phyloP scores from a whole-genome alignment of 2,888 invertebrate genomes.

The Amphipoea oculea region DNA sequence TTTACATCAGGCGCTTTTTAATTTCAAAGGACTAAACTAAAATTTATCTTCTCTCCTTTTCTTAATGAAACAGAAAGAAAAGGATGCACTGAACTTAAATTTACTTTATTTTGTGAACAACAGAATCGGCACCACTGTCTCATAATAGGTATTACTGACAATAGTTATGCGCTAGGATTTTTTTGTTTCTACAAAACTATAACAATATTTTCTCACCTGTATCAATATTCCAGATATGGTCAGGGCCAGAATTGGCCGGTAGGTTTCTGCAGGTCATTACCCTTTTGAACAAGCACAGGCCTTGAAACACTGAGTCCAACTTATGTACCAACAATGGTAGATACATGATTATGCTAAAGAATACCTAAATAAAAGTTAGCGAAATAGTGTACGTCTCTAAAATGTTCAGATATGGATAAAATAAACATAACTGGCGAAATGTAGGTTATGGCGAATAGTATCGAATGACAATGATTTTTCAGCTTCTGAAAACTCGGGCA shows the following conservation, averaged over 20 bases:
- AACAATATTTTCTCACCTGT: constrained; percentile 3
- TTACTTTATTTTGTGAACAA: no score
- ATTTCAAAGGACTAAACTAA: no score
- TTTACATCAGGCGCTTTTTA: no score
- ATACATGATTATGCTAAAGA: neutral
- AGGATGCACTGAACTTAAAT: no score
- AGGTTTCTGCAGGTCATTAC: neutral
- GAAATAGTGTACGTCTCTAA: neutral
- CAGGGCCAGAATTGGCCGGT: neutral
- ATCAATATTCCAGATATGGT: neutral
- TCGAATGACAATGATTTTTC: no score
- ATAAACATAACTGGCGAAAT: neutral
- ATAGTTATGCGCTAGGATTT: neutral
- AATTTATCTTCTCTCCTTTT: no score
- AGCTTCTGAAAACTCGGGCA: no score
- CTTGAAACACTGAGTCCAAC: neutral
- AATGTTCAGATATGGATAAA: neutral
- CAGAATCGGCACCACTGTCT: no score
- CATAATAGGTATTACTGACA: neutral
- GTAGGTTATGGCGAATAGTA: no score
- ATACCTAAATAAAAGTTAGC: neutral
- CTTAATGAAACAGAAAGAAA: no score
- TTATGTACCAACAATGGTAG: neutral
- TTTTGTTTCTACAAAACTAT: neutral
- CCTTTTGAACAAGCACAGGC: neutral